Base-by-base conservation (phyloP, 2,113 vertebrate genomes). In the Pardalotus punctatus region DNA sequence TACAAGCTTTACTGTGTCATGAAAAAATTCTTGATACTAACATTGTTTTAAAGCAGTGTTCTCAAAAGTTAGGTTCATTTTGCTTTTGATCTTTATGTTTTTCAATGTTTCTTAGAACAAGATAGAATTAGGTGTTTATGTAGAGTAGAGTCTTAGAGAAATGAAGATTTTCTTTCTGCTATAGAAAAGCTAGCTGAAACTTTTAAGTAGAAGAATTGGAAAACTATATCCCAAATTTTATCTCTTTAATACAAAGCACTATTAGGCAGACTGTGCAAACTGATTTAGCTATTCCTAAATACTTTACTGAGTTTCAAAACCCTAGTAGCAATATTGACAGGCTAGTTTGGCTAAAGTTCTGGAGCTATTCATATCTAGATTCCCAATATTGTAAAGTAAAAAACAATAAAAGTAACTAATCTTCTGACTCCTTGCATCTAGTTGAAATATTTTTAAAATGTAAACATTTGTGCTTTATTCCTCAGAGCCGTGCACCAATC, bases 401-500 rank as follows among this genome's bases (percentile, higher is more conserved):
- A 65, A 21, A 10, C 24, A 76, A 14, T 18, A 73, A 35, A 54
- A 78, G 28, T 31, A 76, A 35, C 29, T 48, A 22, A 43, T 33
- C 17, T 56, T 51, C 43, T 71, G 42, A 65, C 12, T 79, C 19
- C 18, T 72, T 79, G 13, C 19, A 33, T 57, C 58, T 48, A 47
- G 13, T 51, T 0, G 0, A 60, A 78, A 57, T 81, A 6, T 71
- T 60, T 71, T 87, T 42, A n/a, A 54, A 79, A 57, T 70, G 51
- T 61, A 38, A 90, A 88, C 21, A 9, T 18, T 14, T 77, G 57
- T 88, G 95, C 94, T 95, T 96, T 93, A n/a, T 97, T 83, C 89
- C 86, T 93, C 95, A 99, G 99, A 99, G 99, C 62, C 99, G 99
- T 47, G 99, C 99, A 35, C 99, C 99, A 13, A 99, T 99, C 96